Evolutionary conservation across 2,888 invertebrate species (phyloP).

Genomic region (Bimastos eiseni): DNA sequence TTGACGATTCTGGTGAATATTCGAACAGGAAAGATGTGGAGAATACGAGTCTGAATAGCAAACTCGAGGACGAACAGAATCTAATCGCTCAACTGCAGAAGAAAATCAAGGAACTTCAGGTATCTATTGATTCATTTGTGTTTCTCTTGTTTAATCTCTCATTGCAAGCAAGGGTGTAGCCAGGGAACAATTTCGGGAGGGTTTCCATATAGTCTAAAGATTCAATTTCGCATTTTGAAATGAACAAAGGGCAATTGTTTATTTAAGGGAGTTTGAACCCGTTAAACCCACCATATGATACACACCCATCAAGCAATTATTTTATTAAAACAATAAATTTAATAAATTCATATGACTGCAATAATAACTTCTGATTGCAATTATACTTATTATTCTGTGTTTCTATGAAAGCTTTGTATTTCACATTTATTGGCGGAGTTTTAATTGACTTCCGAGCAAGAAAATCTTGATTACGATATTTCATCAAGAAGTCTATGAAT

Average conservation of each 20-base stretch:
- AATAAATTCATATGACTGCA: neutral
- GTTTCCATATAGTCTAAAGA: too few relatives aligned
- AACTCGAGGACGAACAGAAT: constrained; percentile 82
- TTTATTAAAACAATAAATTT: too few relatives aligned
- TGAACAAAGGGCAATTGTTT: too few relatives aligned
- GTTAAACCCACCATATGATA: too few relatives aligned
- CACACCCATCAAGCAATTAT: too few relatives aligned
- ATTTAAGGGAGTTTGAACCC: too few relatives aligned
- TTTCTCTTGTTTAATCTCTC: neutral
- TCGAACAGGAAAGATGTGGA: constrained; percentile 89
- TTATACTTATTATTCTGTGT: neutral
- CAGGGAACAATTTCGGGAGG: too few relatives aligned
- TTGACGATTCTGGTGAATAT: neutral
- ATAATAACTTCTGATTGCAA: neutral
- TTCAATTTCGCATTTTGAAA: too few relatives aligned
- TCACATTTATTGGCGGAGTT: neutral
- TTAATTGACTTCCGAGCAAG: too few relatives aligned
- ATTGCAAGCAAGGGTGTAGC: too few relatives aligned
- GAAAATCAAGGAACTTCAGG: constrained; percentile 98
- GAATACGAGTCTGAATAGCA: constrained; percentile 86
- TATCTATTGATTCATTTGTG: constrained; percentile 39
- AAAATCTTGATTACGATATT: too few relatives aligned
- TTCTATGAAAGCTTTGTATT: neutral
- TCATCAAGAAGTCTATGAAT: too few relatives aligned
- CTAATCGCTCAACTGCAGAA: constrained; percentile 73